Conservation (phyloP, 2,797 vertebrate genomes). For the Hippoglossus hippoglossus region DNA sequence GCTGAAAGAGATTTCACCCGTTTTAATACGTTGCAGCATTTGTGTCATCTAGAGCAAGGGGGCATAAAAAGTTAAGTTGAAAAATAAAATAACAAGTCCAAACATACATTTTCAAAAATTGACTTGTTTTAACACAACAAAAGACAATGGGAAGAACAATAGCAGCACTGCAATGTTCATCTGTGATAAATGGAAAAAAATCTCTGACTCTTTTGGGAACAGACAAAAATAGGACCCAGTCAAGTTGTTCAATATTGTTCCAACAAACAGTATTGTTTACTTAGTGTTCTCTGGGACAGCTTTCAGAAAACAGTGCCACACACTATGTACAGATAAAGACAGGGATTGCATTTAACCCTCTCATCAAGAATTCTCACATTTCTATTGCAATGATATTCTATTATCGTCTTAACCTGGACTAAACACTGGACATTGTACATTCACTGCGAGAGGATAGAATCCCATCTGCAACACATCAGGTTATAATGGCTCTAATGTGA, state of each 20-base stretch:
- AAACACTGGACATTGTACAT: conserved; percentile 31
- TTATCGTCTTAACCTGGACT: conserved; percentile 4
- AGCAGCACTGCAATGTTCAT: conserved; percentile 1
- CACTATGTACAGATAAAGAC: conserved; percentile 45
- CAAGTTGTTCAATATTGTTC: conserved; percentile 22
- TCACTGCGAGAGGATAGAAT: conserved; percentile 25
- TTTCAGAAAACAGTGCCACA: conserved; percentile 28
- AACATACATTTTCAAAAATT: neutral
- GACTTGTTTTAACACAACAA: conserved; percentile 18
- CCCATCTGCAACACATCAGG: conserved; percentile 64
- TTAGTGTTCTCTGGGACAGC: conserved; percentile 18
- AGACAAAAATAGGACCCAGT: conserved; percentile 22
- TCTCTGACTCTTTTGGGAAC: conserved; percentile 30
- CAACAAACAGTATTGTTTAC: conserved; percentile 30
- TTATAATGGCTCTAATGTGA: neutral
- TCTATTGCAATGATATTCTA: conserved; percentile 27
- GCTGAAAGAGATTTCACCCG: conserved; percentile 26
- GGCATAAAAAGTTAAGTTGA: conserved; percentile 15
- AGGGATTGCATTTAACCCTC: neutral
- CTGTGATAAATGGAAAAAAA: conserved; percentile 43
- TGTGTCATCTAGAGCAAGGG: conserved; percentile 7
- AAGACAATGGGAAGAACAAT: conserved; percentile 41
- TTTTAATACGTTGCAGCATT: conserved; percentile 17
- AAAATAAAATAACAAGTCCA: conserved; percentile 15
- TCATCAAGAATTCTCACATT: conserved; percentile 8